Conservation (phyloP, 2,888 invertebrate species). For the Charanyca ferruginea region DNA sequence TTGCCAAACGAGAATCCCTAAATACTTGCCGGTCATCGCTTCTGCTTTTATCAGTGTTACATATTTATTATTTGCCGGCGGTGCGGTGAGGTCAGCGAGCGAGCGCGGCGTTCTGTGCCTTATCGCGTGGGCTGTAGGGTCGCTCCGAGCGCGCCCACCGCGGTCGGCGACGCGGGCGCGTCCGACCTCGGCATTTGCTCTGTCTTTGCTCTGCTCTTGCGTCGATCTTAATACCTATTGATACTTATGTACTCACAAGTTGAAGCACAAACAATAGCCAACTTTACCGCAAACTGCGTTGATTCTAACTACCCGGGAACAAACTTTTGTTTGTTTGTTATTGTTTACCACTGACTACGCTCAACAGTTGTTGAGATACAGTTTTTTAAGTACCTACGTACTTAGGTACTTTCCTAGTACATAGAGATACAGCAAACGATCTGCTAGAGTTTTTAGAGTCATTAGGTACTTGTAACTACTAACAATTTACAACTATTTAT, state of each 20-base stretch:
- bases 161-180: conserved; percentile 74
- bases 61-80: conserved; percentile 90
- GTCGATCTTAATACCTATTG: conserved; percentile 76
- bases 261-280: conserved; percentile 57
- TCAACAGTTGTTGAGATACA: conserved; percentile 38
- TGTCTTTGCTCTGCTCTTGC: conserved; percentile 88
- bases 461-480: conserved; percentile 15
- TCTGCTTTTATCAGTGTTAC: conserved; percentile 90
- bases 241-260: conserved; percentile 55
- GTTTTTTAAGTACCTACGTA: neutral
- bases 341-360: conserved; percentile 48
- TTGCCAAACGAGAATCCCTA: conserved; percentile 85
- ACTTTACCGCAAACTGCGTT: conserved; percentile 46
- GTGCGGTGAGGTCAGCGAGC: conserved; percentile 87
- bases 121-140: conserved; percentile 87
- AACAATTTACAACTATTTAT: conserved; percentile 42
- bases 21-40: conserved; percentile 89
- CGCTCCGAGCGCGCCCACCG: conserved; percentile 62
- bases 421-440: conserved; percentile 3
- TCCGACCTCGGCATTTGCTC: conserved; percentile 82
- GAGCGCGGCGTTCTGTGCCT: conserved; percentile 85
- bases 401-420: neutral
- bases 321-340: conserved; percentile 49
- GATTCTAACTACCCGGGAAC: conserved; percentile 39
- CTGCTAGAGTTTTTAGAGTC: conserved; percentile 3